These are phyloP conservation scores for Zaprionus lachaisei DNA, from an alignment of 1,140 invertebrate genomes.

Conservation along the genomic window DNA sequence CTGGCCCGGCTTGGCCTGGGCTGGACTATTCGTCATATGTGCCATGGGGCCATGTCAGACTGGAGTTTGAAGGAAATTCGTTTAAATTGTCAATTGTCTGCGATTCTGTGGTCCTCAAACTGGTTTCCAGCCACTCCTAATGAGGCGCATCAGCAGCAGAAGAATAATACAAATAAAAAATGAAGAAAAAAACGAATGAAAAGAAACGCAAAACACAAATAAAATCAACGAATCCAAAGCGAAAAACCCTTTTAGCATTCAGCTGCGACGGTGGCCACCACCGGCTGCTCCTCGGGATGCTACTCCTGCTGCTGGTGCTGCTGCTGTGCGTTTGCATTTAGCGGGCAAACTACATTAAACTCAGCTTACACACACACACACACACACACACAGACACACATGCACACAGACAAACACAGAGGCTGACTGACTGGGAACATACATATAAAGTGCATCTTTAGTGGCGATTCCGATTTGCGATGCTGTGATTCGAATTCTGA, in stretches of 20 bases:
- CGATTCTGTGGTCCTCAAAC: conserved; percentile 61
- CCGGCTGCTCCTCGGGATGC: conserved; percentile 36
- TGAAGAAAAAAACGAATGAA: conserved; percentile 26
- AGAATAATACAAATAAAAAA: conserved; percentile 17
- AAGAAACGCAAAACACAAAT: conserved; percentile 36
- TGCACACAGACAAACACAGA: not conserved
- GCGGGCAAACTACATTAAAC: conserved; percentile 75
- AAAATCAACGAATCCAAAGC: conserved; percentile 55
- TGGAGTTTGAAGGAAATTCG: conserved; percentile 78
- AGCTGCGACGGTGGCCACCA: conserved; percentile 65
- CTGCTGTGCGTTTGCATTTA: conserved; percentile 76
- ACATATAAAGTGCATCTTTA: conserved; percentile 62
- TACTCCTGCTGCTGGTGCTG: conserved; percentile 24
- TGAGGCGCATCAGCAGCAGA: conserved; percentile 65
- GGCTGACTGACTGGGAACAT: not conserved
- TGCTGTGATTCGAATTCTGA: conserved; percentile 71
- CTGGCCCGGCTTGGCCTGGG: conserved; percentile 11
- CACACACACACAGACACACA: conserved; percentile 15
- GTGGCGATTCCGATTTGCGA: conserved; percentile 53
- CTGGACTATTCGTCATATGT: conserved; percentile 75
- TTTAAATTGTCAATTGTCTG: conserved; percentile 82
- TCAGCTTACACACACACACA: conserved; percentile 69
- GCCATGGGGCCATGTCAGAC: conserved; percentile 68
- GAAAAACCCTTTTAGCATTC: conserved; percentile 77
- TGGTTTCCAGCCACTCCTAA: conserved; percentile 78